A percentile compares a stretch with the other conserved stretches of the same genome.
Evolutionary conservation across 1,140 invertebrate genomes (phyloP).

Genomic region (Drosophila subpulchrella): DNA sequence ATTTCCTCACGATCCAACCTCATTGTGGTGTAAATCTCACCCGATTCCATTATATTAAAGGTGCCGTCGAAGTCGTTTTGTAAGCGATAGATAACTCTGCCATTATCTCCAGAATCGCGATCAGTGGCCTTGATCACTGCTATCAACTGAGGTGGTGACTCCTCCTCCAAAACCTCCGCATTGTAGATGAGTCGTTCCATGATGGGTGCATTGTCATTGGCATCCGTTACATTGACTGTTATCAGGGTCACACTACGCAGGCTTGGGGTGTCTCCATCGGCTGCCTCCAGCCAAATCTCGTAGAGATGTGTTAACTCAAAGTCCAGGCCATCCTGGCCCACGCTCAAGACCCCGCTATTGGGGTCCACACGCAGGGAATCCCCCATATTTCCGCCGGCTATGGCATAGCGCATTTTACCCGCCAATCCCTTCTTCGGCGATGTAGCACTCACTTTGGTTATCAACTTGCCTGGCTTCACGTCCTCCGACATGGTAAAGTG

Average conservation of each 20-base stretch:
- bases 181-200: constrained; percentile 93
- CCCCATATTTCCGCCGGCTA: constrained; percentile 97
- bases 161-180: constrained; percentile 93
- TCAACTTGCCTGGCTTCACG: constrained; percentile 89
- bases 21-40: constrained; percentile 93
- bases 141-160: constrained; percentile 92
- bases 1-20: constrained; percentile 95
- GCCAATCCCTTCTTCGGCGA: constrained; percentile 90
- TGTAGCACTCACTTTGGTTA: constrained; percentile 89
- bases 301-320: constrained; percentile 94
- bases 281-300: constrained; percentile 96
- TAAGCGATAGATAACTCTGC: constrained; percentile 92
- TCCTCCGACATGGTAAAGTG: constrained; percentile 93
- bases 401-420: constrained; percentile 90
- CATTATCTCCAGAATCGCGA: constrained; percentile 94
- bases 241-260: constrained; percentile 91
- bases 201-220: constrained; percentile 95
- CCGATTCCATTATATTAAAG: constrained; percentile 93
- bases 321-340: constrained; percentile 92
- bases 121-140: constrained; percentile 93
- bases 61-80: constrained; percentile 90
- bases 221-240: constrained; percentile 94
- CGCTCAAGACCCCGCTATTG: constrained; percentile 91
- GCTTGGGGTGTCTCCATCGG: constrained; percentile 92
- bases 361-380: constrained; percentile 93